These are phyloP conservation scores for Prosapia bicincta DNA, from an alignment of 2,888 invertebrate species.

Conservation along the genomic window DNA sequence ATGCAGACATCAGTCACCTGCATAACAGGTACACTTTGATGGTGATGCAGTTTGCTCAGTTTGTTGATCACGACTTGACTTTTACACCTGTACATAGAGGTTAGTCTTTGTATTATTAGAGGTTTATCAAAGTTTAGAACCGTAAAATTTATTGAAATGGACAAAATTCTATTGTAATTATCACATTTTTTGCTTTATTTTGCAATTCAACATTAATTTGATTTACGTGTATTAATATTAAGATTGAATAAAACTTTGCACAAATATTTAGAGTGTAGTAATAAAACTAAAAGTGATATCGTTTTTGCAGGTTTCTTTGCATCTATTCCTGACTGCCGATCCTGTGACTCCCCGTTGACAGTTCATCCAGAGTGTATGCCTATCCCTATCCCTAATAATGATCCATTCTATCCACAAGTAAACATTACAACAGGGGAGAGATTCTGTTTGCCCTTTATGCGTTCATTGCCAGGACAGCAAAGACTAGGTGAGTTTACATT, in stretches of 20 bases:
- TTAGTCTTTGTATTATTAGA: conserved; percentile 40
- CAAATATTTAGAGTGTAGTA: too few species aligned
- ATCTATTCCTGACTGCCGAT: conserved; percentile 83
- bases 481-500: conserved; percentile 58
- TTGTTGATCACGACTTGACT: conserved; percentile 91
- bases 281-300: too few species aligned
- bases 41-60: conserved; percentile 94
- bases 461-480: conserved; percentile 88
- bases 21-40: conserved; percentile 85
- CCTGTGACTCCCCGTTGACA: conserved; percentile 81
- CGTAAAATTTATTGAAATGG: too few species aligned
- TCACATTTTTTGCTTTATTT: too few species aligned
- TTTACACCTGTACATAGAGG: conserved; percentile 91
- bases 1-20: conserved; percentile 87
- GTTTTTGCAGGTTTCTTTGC: conserved; percentile 67
- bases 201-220: too few species aligned
- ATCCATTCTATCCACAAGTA: conserved; percentile 84
- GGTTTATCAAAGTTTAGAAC: too few species aligned
- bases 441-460: conserved; percentile 91
- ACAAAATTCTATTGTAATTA: too few species aligned
- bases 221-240: too few species aligned
- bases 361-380: conserved; percentile 95
- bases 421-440: conserved; percentile 79
- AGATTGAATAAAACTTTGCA: too few species aligned
- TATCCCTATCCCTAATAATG: conserved; percentile 82